These are phyloP conservation scores for Hermodice carunculata DNA, from an alignment of 2,888 invertebrate species.

Conservation along the genomic window DNA sequence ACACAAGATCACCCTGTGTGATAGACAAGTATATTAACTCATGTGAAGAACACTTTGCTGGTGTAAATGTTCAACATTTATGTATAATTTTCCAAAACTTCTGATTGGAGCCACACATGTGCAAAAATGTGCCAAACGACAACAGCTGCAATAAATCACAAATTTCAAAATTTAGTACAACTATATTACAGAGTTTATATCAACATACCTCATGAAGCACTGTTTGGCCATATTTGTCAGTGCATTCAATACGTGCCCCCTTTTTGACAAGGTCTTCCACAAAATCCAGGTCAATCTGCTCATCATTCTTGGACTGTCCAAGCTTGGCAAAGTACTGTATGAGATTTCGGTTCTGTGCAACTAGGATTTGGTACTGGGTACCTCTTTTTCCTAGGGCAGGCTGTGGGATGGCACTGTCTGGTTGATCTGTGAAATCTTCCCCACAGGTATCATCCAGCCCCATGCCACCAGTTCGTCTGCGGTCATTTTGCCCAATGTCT, in stretches of 20 bases:
- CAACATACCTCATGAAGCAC: slow-evolving; percentile 63
- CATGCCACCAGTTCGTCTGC: not conserved
- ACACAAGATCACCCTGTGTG: too few species aligned
- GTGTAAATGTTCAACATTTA: too few species aligned
- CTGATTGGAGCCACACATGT: too few species aligned
- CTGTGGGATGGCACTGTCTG: not conserved
- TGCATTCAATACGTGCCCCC: slow-evolving; percentile 63
- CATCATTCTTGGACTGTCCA: slow-evolving; percentile 45
- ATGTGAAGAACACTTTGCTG: too few species aligned
- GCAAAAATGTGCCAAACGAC: too few species aligned
- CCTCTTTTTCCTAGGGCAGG: not conserved
- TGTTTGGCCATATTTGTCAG: slow-evolving; percentile 65
- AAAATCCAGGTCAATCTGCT: slow-evolving; percentile 58
- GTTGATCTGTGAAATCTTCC: not conserved
- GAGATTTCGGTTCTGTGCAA: slow-evolving; percentile 52
- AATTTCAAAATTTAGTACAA: too few species aligned
- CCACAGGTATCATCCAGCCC: too few species aligned
- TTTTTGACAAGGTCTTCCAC: slow-evolving; percentile 53
- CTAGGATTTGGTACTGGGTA: slow-evolving; percentile 18
- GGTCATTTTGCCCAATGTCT: too few species aligned
- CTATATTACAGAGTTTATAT: too few species aligned
- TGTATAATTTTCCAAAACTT: too few species aligned
- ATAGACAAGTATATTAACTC: too few species aligned
- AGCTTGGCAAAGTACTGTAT: slow-evolving; percentile 64
- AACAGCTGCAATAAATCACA: too few species aligned